phyloP scores from a whole-genome alignment of 2,113 vertebrate genomes.

The Leptodactylus fuscus region DNA sequence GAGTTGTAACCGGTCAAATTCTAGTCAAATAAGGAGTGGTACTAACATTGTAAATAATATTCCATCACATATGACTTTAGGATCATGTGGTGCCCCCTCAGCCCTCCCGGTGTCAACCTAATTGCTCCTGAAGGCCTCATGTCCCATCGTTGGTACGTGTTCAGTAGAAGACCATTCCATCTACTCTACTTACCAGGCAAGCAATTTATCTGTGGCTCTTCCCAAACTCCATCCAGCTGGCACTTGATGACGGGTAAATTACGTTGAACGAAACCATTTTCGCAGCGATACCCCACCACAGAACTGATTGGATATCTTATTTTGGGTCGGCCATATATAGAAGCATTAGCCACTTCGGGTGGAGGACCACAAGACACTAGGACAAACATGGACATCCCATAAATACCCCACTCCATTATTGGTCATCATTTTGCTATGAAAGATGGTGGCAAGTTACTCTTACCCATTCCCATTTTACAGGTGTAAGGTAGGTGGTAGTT shows the following conservation, averaged over 20 bases:
- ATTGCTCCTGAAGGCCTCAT: too few relatives aligned
- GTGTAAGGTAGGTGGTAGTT: constrained; percentile 97
- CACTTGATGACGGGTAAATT: constrained; percentile 84
- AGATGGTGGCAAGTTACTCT: constrained; percentile 65
- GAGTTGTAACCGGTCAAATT: too few relatives aligned
- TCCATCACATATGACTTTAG: too few relatives aligned
- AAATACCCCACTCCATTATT: not conserved
- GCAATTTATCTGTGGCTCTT: constrained; percentile 82
- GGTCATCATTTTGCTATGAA: not conserved
- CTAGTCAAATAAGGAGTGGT: too few relatives aligned
- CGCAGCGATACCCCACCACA: constrained; percentile 82
- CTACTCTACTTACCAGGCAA: constrained; percentile 73
- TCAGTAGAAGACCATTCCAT: not conserved
- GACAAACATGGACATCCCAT: not conserved
- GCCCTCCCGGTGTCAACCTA: too few relatives aligned
- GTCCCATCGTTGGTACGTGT: too few relatives aligned
- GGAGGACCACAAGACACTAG: constrained; percentile 82
- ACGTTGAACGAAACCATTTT: constrained; percentile 78
- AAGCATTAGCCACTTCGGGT: constrained; percentile 76
- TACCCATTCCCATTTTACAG: constrained; percentile 93
- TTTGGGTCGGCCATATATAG: constrained; percentile 78
- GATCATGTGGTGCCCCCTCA: too few relatives aligned
- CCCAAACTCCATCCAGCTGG: constrained; percentile 83
- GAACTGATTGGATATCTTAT: constrained; percentile 80
- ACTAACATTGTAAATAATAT: too few relatives aligned